Evolutionary conservation across 2,113 vertebrate species (phyloP).

Genomic region (Leucosticte australis): DNA sequence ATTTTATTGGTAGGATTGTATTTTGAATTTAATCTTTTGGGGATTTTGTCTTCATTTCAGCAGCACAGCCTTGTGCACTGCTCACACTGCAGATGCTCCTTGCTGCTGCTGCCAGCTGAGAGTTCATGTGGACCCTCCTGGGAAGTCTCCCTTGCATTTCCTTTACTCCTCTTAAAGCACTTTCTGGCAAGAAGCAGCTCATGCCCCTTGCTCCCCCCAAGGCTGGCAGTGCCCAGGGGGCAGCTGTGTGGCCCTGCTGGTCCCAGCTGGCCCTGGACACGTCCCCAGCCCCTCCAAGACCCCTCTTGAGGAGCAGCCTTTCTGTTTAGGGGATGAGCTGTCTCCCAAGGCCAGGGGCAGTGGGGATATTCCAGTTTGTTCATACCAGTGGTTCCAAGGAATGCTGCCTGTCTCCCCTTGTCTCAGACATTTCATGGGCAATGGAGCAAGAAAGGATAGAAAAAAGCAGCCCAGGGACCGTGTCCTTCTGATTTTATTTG

Average conservation of each 20-base stretch:
- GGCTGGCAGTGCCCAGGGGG: conserved; percentile 81
- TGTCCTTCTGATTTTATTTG: neutral
- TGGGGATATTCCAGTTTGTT: conserved; percentile 77
- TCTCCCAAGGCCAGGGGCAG: conserved; percentile 63
- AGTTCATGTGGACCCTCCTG: neutral
- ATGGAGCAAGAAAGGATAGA: conserved; percentile 82
- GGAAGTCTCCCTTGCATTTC: neutral
- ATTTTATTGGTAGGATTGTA: neutral
- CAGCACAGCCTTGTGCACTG: neutral
- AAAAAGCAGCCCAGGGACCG: conserved; percentile 71
- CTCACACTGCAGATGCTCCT: neutral
- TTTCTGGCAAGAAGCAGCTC: conserved; percentile 65
- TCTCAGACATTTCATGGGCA: conserved; percentile 75
- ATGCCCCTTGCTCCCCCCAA: conserved; percentile 44
- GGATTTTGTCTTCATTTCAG: neutral
- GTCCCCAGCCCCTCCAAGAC: conserved; percentile 43
- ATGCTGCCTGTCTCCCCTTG: conserved; percentile 77
- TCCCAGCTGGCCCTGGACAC: conserved; percentile 67
- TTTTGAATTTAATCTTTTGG: neutral
- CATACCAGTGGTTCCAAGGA: conserved; percentile 83
- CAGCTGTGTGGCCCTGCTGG: conserved; percentile 72
- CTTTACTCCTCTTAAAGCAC: neutral
- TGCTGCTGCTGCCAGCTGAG: neutral
- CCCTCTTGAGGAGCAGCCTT: conserved; percentile 1
- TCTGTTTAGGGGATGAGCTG: conserved; percentile 59